phyloP scores from a whole-genome alignment of 1,140 invertebrate species.

The Odontomachus brunneus region DNA sequence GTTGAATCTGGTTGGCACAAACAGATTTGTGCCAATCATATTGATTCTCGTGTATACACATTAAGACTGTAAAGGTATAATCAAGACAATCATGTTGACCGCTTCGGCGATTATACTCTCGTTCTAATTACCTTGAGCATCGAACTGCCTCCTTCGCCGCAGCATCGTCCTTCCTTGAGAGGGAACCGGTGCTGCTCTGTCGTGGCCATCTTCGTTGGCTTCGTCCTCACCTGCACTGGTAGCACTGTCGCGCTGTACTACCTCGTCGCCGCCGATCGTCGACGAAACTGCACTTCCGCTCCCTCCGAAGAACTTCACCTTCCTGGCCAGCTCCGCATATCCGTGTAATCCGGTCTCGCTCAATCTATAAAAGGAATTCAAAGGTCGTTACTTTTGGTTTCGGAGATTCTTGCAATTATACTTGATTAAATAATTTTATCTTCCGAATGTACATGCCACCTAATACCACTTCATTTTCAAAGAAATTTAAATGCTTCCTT shows the following conservation, averaged over 20 bases:
- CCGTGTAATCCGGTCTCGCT: conserved; percentile 81
- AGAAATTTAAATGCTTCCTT: neutral
- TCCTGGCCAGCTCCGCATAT: conserved; percentile 80
- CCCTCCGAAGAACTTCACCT: conserved; percentile 80
- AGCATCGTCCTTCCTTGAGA: conserved; percentile 82
- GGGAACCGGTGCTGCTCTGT: conserved; percentile 72
- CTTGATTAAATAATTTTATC: neutral
- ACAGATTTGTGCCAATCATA: too few species aligned
- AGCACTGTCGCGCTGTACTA: conserved; percentile 83
- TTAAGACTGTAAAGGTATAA: neutral
- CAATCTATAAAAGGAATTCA: conserved; percentile 71
- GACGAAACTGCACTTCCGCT: conserved; percentile 74
- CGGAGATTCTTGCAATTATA: neutral
- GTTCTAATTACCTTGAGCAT: conserved; percentile 80
- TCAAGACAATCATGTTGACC: neutral
- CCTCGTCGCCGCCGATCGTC: conserved; percentile 79
- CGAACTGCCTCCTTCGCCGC: conserved; percentile 82
- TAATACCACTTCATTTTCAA: conserved; percentile 8
- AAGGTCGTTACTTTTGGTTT: conserved; percentile 7
- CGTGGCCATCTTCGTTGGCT: conserved; percentile 77
- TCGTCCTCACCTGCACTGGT: conserved; percentile 84
- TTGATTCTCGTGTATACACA: neutral
- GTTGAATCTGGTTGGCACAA: too few species aligned
- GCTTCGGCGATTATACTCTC: neutral
- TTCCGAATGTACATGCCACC: neutral